Conservation (phyloP, 1,140 invertebrate species). For the Gryllus bimaculatus region DNA sequence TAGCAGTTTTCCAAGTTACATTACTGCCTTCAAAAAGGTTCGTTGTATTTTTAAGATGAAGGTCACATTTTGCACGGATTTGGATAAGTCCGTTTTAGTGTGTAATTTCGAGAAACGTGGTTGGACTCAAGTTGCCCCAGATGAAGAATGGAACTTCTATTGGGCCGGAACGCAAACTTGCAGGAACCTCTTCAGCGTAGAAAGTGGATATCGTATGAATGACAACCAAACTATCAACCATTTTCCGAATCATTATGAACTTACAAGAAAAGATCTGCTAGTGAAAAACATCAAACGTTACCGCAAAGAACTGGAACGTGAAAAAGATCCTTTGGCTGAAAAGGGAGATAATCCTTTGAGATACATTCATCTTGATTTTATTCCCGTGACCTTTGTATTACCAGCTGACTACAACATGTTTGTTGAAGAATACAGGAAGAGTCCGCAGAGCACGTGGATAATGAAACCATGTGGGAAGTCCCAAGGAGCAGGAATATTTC, state of each 20-base stretch:
- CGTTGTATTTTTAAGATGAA: conserved; percentile 35
- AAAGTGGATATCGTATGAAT: conserved; percentile 82
- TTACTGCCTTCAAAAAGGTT: too few species aligned
- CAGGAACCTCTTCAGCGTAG: conserved; percentile 82
- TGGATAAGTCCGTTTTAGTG: conserved; percentile 90
- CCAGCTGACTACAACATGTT: conserved; percentile 94
- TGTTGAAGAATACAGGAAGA: conserved; percentile 87
- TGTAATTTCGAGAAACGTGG: conserved; percentile 90
- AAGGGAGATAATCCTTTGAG: conserved; percentile 62
- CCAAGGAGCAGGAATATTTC: conserved; percentile 77
- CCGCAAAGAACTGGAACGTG: conserved; percentile 80
- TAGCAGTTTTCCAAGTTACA: too few species aligned
- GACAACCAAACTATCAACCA: conserved; percentile 89
- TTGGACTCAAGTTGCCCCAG: conserved; percentile 80
- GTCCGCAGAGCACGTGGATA: conserved; percentile 89
- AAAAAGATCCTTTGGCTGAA: conserved; percentile 78
- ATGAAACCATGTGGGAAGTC: conserved; percentile 94
- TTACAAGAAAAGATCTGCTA: conserved; percentile 87
- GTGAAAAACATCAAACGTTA: conserved; percentile 95
- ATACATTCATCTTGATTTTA: conserved; percentile 77
- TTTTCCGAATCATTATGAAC: conserved; percentile 90
- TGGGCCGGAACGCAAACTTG: conserved; percentile 89
- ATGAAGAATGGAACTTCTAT: conserved; percentile 96
- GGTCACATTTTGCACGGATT: conserved; percentile 79
- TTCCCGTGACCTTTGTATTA: conserved; percentile 85